Evolutionary conservation across 2,888 invertebrate genomes (phyloP).

Genomic region (Xestobium rufovillosum): DNA sequence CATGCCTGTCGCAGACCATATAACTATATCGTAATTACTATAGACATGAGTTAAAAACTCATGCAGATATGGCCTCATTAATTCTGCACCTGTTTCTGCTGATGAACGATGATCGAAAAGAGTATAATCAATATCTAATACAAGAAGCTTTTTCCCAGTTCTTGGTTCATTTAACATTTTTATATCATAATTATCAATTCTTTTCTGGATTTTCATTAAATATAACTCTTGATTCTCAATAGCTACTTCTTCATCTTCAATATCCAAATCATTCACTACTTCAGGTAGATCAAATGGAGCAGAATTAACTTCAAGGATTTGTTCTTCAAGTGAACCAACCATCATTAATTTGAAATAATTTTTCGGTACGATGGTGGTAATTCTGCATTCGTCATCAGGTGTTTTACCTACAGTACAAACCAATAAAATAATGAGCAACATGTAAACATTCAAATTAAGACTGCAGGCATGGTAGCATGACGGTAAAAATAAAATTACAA

Average conservation of each 20-base stretch:
- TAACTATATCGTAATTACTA: constrained; percentile 89
- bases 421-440: too few relatives aligned
- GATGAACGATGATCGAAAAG: constrained; percentile 91
- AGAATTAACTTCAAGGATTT: constrained; percentile 74
- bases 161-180: constrained; percentile 75
- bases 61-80: constrained; percentile 93
- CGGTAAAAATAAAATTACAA: too few relatives aligned
- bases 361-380: constrained; percentile 74
- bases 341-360: constrained; percentile 90
- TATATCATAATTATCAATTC: constrained; percentile 77
- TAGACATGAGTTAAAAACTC: constrained; percentile 87
- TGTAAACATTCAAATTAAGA: too few relatives aligned
- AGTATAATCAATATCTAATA: constrained; percentile 94
- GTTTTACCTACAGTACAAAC: constrained; percentile 82
- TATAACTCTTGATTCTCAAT: constrained; percentile 62
- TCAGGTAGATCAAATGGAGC: constrained; percentile 77
- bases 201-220: constrained; percentile 72
- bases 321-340: constrained; percentile 93
- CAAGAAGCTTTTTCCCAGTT: constrained; percentile 80
- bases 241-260: constrained; percentile 75
- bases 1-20: constrained; percentile 98
- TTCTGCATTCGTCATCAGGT: constrained; percentile 68
- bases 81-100: constrained; percentile 75
- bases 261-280: constrained; percentile 86
- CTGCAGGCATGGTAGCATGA: too few relatives aligned